Base-by-base conservation (phyloP, 2,113 vertebrate species). In the Symphodus melops region DNA sequence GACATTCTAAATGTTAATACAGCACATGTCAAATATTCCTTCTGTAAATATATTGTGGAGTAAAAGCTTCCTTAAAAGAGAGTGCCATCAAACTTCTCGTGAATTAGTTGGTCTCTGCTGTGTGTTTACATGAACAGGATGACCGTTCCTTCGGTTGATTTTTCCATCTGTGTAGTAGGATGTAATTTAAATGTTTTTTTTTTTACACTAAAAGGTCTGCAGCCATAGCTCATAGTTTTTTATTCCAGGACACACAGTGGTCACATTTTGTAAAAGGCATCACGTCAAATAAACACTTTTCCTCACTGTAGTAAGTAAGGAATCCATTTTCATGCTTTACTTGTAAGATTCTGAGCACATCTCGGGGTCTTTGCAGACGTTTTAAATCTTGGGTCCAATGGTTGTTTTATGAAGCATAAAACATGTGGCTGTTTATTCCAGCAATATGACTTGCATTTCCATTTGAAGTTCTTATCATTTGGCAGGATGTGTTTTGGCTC, bases 381-480 rank as follows among this genome's bases (percentile, higher is more conserved):
- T 73, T 81, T 68, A 70, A 76, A 81, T 81, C 55, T 36, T 28
- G 11, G 61, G 46, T 85, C 55, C 76, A 71, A 86, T 62, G 59
- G 51, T 36, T 66, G 57, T 75, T 84, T 86, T 60, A 71, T 83
- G 52, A 85, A 63, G 61, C 55, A 73, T 51, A 75, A 75, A 80
- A 63, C 75, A 13, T 36, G 39, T 41, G 20, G 9, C 28, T 36
- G 54, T 77, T 79, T 81, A 68, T 78, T 85, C 46, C 54, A 75
- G 67, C 77, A 72, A 69, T 88, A 74, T 80, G 8, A 88, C 49
- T 67, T 77, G 55, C 53, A 74, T 81, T 85, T 72, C 54, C 51
- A 81, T 74, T 72, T 75, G 25, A 73, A 77, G 51, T 69, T 77
- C 68, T 80, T 84, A 84, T 80, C 69, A 51, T 66, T 68, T 73